phyloP scores from a whole-genome alignment of 1,140 invertebrate genomes.

The Drosophila mojavensis region DNA sequence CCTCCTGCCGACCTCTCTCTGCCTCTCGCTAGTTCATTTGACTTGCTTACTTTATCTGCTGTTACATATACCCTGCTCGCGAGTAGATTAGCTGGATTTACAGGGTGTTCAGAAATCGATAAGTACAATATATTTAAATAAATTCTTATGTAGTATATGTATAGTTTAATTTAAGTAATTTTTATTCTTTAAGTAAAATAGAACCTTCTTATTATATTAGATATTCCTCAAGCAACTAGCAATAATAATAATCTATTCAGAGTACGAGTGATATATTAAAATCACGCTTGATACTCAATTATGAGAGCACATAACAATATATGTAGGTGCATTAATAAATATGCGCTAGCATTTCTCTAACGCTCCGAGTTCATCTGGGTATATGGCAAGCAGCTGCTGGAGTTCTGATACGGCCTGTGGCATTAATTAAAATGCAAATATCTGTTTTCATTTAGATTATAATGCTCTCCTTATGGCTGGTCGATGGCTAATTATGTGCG shows the following conservation, averaged over 20 bases:
- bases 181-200: neutral
- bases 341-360: conserved; percentile 17
- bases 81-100: neutral
- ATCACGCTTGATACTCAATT: no score
- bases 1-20: conserved; percentile 3
- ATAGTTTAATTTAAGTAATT: no score
- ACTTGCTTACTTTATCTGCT: conserved; percentile 17
- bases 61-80: neutral
- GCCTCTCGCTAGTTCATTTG: conserved; percentile 5
- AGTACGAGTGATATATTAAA: no score
- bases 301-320: no score
- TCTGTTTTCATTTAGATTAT: conserved; percentile 58
- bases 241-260: no score
- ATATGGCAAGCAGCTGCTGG: conserved; percentile 28
- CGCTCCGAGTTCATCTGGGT: conserved; percentile 13
- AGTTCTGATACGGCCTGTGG: conserved; percentile 8
- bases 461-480: conserved; percentile 35
- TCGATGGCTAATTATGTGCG: conserved; percentile 7
- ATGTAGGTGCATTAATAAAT: no score
- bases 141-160: no score
- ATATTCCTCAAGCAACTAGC: neutral
- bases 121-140: no score
- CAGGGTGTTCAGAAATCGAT: neutral
- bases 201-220: no score
- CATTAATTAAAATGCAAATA: conserved; percentile 55